Evolutionary conservation across 2,888 invertebrate genomes (phyloP), one percentile per base, ranked within the genome.

Genomic region (Reticulitermes lucifugus): DNA sequence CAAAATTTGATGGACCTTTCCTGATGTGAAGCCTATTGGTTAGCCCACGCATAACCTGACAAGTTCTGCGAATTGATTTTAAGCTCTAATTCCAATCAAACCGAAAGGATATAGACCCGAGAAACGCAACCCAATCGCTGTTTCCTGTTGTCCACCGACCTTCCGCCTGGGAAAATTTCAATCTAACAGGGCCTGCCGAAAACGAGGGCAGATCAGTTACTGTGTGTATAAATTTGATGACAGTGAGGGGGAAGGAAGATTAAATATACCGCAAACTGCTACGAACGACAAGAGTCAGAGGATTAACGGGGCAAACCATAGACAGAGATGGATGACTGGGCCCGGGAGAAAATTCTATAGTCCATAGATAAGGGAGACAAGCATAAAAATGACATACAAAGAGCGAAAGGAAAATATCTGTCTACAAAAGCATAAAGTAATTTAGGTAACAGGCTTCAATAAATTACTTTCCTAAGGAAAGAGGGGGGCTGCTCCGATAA

Each of bases 401-500:
- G 65, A 65, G 35, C 7, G 25, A 65, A 9, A n/a, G 65, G 12
- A 65, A 65, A 65, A 25, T 2, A 65, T 2, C n/a, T 65, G 65
- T n/a, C 65, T 65, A 25, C 60, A 65, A 65, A 65, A 65, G 65
- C 65, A 25, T 65, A 65, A 65, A 65, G 65, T 25, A 65, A 65
- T 65, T 65, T 65, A 65, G n/a, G 65, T n/a, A 65, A 65, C n/a
- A n/a, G 65, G 9, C 5, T 65, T 65, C 65, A 65, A 65, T n/a
- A 25, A 65, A 65, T 60, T 65, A 65, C n/a, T 25, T 12, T n/a
- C 65, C 7, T 65, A 25, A 55, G 46, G 46, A 46, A 46, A 46
- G 46, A 7, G 12, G 12, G 12, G 12, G 46, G 46, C 46, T 46
- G 12, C 35, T 46, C 46, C 12, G 46, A 46, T 46, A 46, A 46